Evolutionary conservation across 2,113 vertebrate genomes (phyloP), one percentile per base, ranked within the genome.

Genomic region (Xerus inauris): DNA sequence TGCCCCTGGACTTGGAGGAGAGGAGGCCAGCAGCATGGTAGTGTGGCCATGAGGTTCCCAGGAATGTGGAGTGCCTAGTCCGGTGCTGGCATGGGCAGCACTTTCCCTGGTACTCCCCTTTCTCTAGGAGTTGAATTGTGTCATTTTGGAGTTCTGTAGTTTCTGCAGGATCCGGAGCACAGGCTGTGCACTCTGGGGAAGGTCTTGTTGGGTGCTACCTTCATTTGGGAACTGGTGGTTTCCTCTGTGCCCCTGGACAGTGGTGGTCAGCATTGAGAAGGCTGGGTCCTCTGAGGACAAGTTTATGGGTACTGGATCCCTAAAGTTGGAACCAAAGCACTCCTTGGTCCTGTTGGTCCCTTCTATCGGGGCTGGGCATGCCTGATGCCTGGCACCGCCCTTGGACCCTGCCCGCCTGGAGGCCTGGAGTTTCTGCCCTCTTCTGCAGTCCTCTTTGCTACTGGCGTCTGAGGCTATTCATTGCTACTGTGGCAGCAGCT

Each of bases 381-480:
- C 2, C 38, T 45, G n/a, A 14, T 57, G 10, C 12, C 7, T 1
- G 42, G 47, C 57, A 51, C 1, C 20, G 3, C 24, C n/a, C 57
- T 67, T 62, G 32, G 64, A 14, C 10, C 47, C 26, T 40, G 13
- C n/a, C 35, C 20, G 26, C 65, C 10, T 30, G 45, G 35, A 5
- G 59, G 24, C 49, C 8, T 28, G 42, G 49, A 6, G 59, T 42
- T 42, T 71, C 26, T 40, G 35, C 5, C 38, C 4, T 51, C 32
- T 40, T 19, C 69, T 0, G 3, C 5, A 38, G 35, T 32, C 40
- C 38, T 64, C 32, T 65, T 75, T 0, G 4, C 38, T 65, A 38
- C 73, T 28, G 28, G 85, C 54, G 73, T 16, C 9, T 20, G n/a
- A 64, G 62, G 87, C 67, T 22, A 24, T n/a, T 54, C 16, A 30